Conservation (phyloP, 2,888 invertebrate genomes). For the Fragum fragum region DNA sequence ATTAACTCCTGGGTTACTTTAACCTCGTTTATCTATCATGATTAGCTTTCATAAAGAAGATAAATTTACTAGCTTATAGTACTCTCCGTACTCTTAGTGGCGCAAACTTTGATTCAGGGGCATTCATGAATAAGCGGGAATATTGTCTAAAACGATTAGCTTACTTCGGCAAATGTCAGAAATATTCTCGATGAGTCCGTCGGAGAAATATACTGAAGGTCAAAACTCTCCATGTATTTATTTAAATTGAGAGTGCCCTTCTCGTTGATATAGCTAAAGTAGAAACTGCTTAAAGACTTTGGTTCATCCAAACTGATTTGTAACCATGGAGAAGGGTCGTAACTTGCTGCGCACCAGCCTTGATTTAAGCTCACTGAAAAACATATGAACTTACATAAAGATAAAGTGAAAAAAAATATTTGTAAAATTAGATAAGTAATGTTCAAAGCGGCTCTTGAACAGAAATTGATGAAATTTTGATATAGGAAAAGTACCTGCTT, state of each 20-base stretch:
- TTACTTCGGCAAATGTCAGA: conserved; percentile 59
- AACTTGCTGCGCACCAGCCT: conserved; percentile 72
- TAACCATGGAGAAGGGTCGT: conserved; percentile 67
- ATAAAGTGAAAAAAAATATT: no score
- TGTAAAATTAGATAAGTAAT: no score
- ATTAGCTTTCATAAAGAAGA: no score
- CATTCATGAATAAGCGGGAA: no score
- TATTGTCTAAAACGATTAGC: no score
- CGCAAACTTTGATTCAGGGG: not conserved
- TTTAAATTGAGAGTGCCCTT: not conserved
- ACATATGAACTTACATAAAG: not conserved
- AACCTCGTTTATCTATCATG: no score
- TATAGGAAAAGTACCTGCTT: no score
- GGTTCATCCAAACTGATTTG: conserved; percentile 67
- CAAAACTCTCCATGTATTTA: conserved; percentile 62
- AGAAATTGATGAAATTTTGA: no score
- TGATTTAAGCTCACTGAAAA: conserved; percentile 25
- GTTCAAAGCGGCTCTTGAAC: no score
- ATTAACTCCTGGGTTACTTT: no score
- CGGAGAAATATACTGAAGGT: conserved; percentile 62
- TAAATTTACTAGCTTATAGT: no score
- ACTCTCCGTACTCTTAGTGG: no score
- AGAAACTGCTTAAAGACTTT: conserved; percentile 63
- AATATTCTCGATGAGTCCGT: conserved; percentile 60
- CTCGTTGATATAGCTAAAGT: conserved; percentile 52